A percentile compares a stretch with the other conserved stretches of the same genome.
Evolutionary conservation across 2,888 invertebrate genomes (phyloP).

Genomic region (Eubasilissa splendida): DNA sequence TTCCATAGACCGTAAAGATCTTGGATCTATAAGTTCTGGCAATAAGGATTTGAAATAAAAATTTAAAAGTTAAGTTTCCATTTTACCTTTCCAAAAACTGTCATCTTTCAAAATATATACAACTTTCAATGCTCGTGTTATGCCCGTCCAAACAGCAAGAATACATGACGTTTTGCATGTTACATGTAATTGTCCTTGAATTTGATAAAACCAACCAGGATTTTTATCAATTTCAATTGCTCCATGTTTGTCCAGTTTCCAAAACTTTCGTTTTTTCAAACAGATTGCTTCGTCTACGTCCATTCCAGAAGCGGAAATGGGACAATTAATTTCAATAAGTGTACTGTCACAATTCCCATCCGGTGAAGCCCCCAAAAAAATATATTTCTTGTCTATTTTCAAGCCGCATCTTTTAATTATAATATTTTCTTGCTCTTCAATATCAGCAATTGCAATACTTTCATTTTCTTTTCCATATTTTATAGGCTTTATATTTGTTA

Average conservation of each 20-base stretch:
- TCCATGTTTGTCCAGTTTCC: no score
- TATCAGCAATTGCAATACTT: background rate
- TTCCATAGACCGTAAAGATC: background rate
- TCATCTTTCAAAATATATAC: background rate
- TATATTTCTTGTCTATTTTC: background rate
- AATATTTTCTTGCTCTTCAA: background rate
- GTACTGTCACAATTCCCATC: background rate
- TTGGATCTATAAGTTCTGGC: background rate
- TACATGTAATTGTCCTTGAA: conserved; percentile 1
- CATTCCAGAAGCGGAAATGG: background rate
- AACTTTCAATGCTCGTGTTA: background rate
- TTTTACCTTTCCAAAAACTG: no score
- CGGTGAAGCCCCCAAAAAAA: background rate
- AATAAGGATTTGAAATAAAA: background rate
- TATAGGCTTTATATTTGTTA: background rate
- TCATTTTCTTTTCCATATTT: background rate
- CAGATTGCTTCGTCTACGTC: background rate
- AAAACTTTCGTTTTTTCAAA: no score
- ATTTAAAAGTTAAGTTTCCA: no score
- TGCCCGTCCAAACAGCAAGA: background rate
- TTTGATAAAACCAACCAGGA: no score
- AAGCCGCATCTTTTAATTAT: background rate
- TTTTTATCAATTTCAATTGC: no score
- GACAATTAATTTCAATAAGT: background rate
- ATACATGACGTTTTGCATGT: background rate